Evolutionary conservation across 1,140 invertebrate species (phyloP), one percentile per base, ranked within the genome.

Genomic region (Protaetia brevitarsis): DNA sequence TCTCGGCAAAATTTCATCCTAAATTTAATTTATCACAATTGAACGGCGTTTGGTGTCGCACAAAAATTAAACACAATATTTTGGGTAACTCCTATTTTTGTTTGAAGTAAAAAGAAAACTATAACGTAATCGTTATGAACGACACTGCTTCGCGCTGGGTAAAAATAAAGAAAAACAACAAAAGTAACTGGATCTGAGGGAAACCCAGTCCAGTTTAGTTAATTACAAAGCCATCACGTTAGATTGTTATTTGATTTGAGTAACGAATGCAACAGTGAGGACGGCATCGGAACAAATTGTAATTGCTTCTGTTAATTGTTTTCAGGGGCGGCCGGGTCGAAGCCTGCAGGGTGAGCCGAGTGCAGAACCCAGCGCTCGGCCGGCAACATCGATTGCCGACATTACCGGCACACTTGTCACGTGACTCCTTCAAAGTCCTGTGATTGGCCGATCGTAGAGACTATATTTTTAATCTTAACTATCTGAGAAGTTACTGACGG

Each of bases 341-440:
- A 75, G 76, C 75, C 76, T 76, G 76, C 76, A 78, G 76, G 76
- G 76, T 78, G 73, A 74, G 73, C 65, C 73, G 72, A 72, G 72
- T 65, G 74, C 66, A 67, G 76, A 77, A 78, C 76, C 76, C 76
- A 76, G 66, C 76, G 71, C 73, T 74, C 72, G 76, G 71, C 63
- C 60, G 60, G 45, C 37, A 64, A 56, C 66, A 67, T 31, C 45
- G 37, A 45, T 62, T 37, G 59, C 30, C 59, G 59, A 61, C 29
- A 31, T 58, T 58, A 58, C 56, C 56, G 56, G 56, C 56, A 58
- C 23, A n/a, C n/a, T n/a, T 30, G 56, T 58, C 56, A 30, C 56
- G 56, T 16, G 28, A 58, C 56, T 30, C 2, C 56, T 27, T 28
- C 21, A 10, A 45, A 16, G 41, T 45, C 41, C 41, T 45, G 41